phyloP scores from a whole-genome alignment of 2,797 vertebrate species.

The Xenops minutus region DNA sequence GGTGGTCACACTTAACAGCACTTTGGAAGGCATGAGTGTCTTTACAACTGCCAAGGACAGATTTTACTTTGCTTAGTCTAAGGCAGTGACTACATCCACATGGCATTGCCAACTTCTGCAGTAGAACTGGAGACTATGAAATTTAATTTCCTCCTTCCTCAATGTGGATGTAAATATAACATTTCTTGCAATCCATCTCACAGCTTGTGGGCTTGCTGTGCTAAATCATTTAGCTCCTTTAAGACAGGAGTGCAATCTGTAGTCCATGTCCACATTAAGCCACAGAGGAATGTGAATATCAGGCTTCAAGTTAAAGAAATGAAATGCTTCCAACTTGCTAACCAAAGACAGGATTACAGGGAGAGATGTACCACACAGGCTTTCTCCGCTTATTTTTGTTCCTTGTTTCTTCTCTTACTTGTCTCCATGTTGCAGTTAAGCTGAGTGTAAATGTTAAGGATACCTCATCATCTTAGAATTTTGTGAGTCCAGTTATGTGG shows the following conservation, averaged over 20 bases:
- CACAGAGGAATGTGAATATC: background rate
- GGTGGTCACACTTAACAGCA: background rate
- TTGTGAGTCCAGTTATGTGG: background rate
- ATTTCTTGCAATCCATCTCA: background rate
- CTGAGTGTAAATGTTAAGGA: background rate
- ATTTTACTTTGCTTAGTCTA: background rate
- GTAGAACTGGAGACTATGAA: background rate
- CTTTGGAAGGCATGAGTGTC: background rate
- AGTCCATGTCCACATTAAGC: background rate
- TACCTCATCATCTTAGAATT: rapidly evolving
- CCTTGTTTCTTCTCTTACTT: background rate
- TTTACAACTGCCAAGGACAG: background rate
- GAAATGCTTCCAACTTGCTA: background rate
- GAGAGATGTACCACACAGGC: background rate
- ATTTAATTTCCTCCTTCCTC: background rate
- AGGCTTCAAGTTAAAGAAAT: slow-evolving; percentile 2
- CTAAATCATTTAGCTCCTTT: background rate
- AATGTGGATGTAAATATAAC: background rate
- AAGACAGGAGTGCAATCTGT: background rate
- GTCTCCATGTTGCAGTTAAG: background rate
- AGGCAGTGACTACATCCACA: background rate
- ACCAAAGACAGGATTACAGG: background rate
- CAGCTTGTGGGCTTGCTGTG: background rate
- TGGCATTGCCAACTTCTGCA: background rate
- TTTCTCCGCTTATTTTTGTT: background rate